phyloP scores from a whole-genome alignment of 2,797 vertebrate genomes.

The Danionella dracula region DNA sequence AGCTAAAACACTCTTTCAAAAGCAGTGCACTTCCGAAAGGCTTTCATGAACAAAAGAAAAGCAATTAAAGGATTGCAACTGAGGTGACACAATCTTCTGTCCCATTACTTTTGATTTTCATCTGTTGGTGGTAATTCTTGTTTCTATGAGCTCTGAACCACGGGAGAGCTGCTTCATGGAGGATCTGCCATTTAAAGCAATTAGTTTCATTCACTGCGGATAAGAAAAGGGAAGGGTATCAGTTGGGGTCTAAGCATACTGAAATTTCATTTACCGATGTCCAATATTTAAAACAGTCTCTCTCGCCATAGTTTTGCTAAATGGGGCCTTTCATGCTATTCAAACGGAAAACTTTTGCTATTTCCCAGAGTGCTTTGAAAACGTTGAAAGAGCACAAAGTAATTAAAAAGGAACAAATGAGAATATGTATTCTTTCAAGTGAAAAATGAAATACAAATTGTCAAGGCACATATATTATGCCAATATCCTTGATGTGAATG shows the following conservation, averaged over 20 bases:
- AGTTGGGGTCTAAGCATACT: constrained; percentile 42
- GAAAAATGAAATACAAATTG: background rate
- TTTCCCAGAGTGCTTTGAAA: constrained; percentile 45
- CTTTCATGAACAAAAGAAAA: constrained; percentile 44
- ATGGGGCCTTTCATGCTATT: constrained; percentile 45
- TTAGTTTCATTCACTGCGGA: constrained; percentile 43
- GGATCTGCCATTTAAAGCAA: constrained; percentile 47
- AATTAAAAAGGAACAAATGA: constrained; percentile 48
- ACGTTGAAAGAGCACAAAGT: constrained; percentile 38
- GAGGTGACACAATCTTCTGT: constrained; percentile 40
- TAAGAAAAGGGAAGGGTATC: constrained; percentile 36
- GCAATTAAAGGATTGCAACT: constrained; percentile 45
- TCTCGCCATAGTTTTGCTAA: constrained; percentile 36
- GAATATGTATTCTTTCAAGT: constrained; percentile 23
- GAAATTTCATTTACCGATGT: constrained; percentile 41
- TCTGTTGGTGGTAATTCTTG: constrained; percentile 45
- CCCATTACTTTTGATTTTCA: constrained; percentile 45
- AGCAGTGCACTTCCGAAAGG: constrained; percentile 33
- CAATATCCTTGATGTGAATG: too few species aligned
- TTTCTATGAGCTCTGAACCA: constrained; percentile 41
- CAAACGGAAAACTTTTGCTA: constrained; percentile 26
- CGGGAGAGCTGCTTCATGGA: constrained; percentile 38
- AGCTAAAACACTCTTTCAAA: constrained; percentile 38
- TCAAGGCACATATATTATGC: background rate
- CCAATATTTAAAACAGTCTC: constrained; percentile 45